Conservation (phyloP, 53 echinoderm and acorn worm species). For the Stichopus horrens region DNA sequence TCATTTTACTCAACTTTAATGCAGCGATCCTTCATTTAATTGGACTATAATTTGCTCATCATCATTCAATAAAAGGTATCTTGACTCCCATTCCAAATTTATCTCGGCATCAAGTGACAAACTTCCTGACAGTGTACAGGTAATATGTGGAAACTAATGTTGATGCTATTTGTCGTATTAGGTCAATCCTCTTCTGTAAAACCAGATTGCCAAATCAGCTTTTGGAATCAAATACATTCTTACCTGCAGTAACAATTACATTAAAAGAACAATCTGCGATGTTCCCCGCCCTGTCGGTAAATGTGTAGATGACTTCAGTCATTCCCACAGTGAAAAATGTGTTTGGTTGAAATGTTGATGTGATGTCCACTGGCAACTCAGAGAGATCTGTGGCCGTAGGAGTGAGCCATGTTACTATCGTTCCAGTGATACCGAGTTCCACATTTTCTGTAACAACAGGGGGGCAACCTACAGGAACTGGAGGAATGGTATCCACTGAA, state of each 20-base stretch:
- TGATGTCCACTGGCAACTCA: not conserved
- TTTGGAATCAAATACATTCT: not conserved
- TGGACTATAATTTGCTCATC: too few species aligned
- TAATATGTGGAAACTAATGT: too few species aligned
- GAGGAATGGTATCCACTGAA: constrained; percentile 1
- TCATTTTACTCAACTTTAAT: too few species aligned
- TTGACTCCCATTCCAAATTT: too few species aligned
- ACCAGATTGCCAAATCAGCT: too few species aligned
- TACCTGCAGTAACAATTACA: constrained; percentile 1
- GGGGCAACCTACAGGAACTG: not conserved
- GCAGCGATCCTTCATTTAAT: too few species aligned
- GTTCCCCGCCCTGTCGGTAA: constrained; percentile 34
- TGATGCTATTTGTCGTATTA: too few species aligned
- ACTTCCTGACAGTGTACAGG: too few species aligned
- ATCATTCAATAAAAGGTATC: too few species aligned
- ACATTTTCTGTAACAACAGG: not conserved
- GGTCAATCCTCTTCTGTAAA: too few species aligned
- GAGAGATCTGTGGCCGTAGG: constrained; percentile 40
- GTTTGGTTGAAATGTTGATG: not conserved
- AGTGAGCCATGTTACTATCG: not conserved
- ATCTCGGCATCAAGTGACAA: too few species aligned
- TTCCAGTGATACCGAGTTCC: constrained; percentile 4
- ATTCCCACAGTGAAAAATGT: not conserved
- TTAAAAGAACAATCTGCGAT: constrained; percentile 3
- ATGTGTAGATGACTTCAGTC: constrained; percentile 19